Conservation (phyloP, 2,113 vertebrate species). For the Callipepla squamata region DNA sequence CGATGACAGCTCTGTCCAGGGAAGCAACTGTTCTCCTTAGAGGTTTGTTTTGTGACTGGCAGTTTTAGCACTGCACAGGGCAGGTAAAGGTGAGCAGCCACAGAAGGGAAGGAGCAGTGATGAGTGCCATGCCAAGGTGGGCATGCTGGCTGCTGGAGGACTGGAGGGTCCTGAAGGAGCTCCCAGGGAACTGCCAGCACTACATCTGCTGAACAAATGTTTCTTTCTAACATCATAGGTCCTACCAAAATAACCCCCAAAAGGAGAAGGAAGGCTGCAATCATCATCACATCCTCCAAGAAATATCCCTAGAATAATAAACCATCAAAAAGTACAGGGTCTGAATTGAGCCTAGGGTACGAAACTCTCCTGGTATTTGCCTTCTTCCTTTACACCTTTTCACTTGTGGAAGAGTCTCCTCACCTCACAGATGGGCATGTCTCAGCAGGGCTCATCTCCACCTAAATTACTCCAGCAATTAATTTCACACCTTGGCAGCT, state of each 20-base stretch:
- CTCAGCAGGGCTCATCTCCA: background rate
- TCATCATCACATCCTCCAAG: background rate
- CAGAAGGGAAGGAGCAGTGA: background rate
- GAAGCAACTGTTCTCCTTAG: conserved; percentile 18
- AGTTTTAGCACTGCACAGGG: background rate
- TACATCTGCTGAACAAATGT: background rate
- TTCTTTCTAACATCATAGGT: background rate
- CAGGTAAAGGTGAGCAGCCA: background rate
- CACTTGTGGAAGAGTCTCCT: background rate
- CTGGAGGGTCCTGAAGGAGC: background rate
- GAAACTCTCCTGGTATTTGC: background rate
- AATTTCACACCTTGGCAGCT: background rate
- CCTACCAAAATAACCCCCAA: background rate
- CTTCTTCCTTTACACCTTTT: background rate
- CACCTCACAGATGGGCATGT: background rate
- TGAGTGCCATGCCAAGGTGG: background rate
- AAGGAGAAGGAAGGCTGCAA: background rate
- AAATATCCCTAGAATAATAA: background rate
- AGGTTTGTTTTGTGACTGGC: background rate
- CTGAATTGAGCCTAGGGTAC: accelerated
- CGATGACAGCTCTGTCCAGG: background rate
- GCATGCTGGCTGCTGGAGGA: accelerated
- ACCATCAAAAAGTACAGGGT: background rate
- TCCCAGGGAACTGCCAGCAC: accelerated
- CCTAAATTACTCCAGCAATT: background rate